phyloP scores from a whole-genome alignment of 2,797 vertebrate species.

The Sparus aurata region DNA sequence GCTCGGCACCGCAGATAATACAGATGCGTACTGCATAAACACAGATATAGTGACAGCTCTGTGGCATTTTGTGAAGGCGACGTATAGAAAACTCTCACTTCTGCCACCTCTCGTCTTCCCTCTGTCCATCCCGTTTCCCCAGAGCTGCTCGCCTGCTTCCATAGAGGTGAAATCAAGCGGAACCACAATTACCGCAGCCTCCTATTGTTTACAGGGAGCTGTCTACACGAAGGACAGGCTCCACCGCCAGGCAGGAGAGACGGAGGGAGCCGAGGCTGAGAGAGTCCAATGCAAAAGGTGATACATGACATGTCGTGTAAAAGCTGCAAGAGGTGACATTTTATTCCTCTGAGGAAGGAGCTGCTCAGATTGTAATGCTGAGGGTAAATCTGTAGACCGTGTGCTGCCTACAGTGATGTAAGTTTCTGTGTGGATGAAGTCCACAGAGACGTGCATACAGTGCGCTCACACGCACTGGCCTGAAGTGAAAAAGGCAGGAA shows the following conservation, averaged over 20 bases:
- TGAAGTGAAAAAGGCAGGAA: conserved; percentile 9
- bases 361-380: conserved; percentile 41
- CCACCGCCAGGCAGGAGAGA: conserved; percentile 22
- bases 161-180: conserved; percentile 69
- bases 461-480: neutral
- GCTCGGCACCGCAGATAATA: neutral
- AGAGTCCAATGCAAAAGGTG: conserved; percentile 27
- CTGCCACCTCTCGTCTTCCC: conserved; percentile 24
- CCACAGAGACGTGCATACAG: conserved; percentile 15
- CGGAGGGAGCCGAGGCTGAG: conserved; percentile 17
- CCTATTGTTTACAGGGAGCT: conserved; percentile 70
- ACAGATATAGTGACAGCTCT: conserved; percentile 3
- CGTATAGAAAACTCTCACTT: conserved; percentile 26
- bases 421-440: conserved; percentile 26
- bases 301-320: conserved; percentile 26
- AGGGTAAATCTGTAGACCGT: conserved; percentile 18
- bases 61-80: conserved; percentile 31
- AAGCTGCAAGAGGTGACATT: conserved; percentile 39
- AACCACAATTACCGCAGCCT: conserved; percentile 75
- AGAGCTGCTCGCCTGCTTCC: conserved; percentile 51
- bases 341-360: conserved; percentile 40
- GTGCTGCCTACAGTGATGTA: neutral
- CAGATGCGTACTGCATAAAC: conserved; percentile 1
- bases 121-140: conserved; percentile 33
- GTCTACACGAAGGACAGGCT: conserved; percentile 58